Evolutionary conservation across 2,797 vertebrate genomes (phyloP).

Genomic region (Danionella dracula): DNA sequence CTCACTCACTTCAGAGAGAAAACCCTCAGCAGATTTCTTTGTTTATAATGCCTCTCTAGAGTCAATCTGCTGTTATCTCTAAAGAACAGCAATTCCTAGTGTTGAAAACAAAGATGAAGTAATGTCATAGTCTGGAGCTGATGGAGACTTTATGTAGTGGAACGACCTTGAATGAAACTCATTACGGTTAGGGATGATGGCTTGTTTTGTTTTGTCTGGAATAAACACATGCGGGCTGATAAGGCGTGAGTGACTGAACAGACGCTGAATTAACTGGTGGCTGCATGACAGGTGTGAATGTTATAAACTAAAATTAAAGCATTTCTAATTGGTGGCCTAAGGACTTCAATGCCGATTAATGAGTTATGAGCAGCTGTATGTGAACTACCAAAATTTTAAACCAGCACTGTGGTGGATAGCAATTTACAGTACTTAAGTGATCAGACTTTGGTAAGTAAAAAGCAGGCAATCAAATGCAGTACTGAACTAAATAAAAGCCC

Average conservation of each 20-base stretch:
- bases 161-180: slow-evolving; percentile 15
- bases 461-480: no score
- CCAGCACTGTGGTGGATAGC: no score
- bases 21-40: slow-evolving; percentile 14
- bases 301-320: no score
- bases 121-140: background rate
- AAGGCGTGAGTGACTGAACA: background rate
- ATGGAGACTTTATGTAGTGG: background rate
- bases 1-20: no score
- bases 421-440: no score
- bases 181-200: background rate
- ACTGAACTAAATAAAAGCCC: no score
- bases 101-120: slow-evolving; percentile 1
- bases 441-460: no score
- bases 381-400: no score
- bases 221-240: background rate
- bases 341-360: no score
- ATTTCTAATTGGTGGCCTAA: no score
- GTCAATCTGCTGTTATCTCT: slow-evolving; percentile 12
- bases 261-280: background rate
- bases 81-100: slow-evolving; percentile 10
- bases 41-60: background rate
- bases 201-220: slow-evolving; percentile 9
- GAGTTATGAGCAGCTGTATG: no score
- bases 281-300: no score